phyloP scores from a whole-genome alignment of 2,888 invertebrate species.

The Oscheius onirici region DNA sequence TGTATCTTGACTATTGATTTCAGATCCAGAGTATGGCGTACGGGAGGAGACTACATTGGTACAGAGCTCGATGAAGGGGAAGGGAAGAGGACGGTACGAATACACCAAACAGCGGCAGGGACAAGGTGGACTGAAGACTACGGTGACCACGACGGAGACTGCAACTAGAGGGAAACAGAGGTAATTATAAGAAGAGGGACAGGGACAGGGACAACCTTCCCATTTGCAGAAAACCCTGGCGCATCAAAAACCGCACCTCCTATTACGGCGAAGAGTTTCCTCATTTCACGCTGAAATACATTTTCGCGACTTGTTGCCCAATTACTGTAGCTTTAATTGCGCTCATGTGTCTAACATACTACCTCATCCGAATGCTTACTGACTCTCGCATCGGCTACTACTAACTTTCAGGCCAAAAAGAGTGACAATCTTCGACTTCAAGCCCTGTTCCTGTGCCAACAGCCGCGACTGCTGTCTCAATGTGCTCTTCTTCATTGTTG shows the following conservation, averaged over 20 bases:
- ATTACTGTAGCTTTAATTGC: conserved; percentile 38
- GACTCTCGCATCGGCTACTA: background rate
- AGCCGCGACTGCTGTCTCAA: conserved; percentile 54
- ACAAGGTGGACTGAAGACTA: background rate
- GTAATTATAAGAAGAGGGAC: conserved; percentile 1
- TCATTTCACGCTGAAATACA: conserved; percentile 48
- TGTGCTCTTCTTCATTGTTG: conserved; percentile 52
- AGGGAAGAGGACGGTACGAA: background rate
- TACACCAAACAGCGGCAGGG: background rate
- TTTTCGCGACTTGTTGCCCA: conserved; percentile 43
- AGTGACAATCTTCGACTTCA: conserved; percentile 30
- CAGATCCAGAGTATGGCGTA: background rate
- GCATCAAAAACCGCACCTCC: conserved; percentile 49
- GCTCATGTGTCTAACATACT: background rate
- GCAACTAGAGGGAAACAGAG: background rate
- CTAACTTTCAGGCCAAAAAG: background rate
- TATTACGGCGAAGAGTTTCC: conserved; percentile 48
- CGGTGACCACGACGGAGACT: background rate
- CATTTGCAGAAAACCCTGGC: background rate
- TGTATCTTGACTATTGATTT: background rate
- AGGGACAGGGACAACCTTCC: background rate
- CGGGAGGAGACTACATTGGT: conserved; percentile 3
- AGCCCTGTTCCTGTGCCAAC: conserved; percentile 44
- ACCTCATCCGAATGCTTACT: conserved; percentile 8
- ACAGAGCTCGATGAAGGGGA: background rate